Percentiles rank a stretch among this genome's conserved stretches.
Evolutionary conservation across 1,140 invertebrate genomes (phyloP).

Genomic region (Scylla paramamosain): DNA sequence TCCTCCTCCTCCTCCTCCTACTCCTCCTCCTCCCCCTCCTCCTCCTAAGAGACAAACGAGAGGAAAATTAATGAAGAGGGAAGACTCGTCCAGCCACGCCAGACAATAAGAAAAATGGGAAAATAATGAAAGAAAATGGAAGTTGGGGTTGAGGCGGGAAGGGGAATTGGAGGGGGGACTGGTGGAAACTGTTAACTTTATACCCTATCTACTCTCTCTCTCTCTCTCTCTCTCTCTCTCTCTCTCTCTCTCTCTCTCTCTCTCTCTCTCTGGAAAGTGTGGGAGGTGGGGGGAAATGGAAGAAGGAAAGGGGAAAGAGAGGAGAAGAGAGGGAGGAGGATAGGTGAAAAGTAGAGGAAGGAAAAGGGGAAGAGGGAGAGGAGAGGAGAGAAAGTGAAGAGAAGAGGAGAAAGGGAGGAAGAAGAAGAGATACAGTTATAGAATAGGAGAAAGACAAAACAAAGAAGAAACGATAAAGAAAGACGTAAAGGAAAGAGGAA

Average conservation of each 20-base stretch:
- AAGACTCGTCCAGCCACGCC: background rate
- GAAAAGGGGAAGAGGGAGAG: background rate
- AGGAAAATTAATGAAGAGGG: background rate
- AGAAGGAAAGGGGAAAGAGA: background rate
- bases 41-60: background rate
- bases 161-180: background rate
- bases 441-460: background rate
- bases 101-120: slow-evolving; percentile 23
- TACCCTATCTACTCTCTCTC: background rate
- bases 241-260: slow-evolving; percentile 34
- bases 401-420: background rate
- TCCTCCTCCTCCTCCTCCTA: background rate
- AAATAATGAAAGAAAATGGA: slow-evolving; percentile 6
- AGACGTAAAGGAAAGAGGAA: background rate
- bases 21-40: background rate
- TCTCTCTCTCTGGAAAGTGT: slow-evolving; percentile 7
- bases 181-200: background rate
- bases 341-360: no score
- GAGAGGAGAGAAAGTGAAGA: background rate
- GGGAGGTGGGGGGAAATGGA: background rate
- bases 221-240: slow-evolving; percentile 36
- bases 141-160: background rate
- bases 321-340: background rate
- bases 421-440: background rate
- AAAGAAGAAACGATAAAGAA: background rate